Evolutionary conservation across 2,888 invertebrate genomes (phyloP), one percentile per base, ranked within the genome.

Genomic region (Megaustenia siamemsis): DNA sequence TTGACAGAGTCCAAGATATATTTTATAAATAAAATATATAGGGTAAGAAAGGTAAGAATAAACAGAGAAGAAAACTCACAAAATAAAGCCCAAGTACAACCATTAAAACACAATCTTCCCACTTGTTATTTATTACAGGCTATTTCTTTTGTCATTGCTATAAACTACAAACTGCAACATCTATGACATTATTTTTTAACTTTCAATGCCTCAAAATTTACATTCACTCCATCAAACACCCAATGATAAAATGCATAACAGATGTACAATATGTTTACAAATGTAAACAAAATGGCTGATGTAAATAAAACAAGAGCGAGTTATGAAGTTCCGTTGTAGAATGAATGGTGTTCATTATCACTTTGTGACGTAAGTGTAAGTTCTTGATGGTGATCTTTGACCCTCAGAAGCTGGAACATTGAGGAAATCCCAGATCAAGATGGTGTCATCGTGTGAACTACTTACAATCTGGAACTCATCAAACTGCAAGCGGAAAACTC

Each of bases 401-500:
- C 88, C 86, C 82, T 92, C 91, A 21, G 90, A 89, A 43, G 89
- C 88, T 77, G 91, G 91, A 80, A 93, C 93, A 81, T 99, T 98
- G 88, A 99, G 96, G 95, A 99, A 99, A 95, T 99, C 99, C 99
- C 99, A 99, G 94, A 99, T 98, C 82, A 99, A 96, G 93, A 99
- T 99, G 32, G 99, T 99, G 95, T 99, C 99, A 95, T 99, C 99
- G 94, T 99, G 99, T 24, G 99, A 99, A 88, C 98, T 98, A 94
- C 98, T 98, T 78, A 99, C 99, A 90, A 99, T 99, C 95, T 99
- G 99, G 95, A 99, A 99, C 95, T 99, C 99, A 95, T 99, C 99
- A 95, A 99, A 99, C 95, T 99, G 99, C 88, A 99, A 96, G 93
- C 99, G 96, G 95, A 99, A 99, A 92, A 99, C 99, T 89, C 99